Percentiles rank a stretch among this genome's conserved stretches.
These are phyloP conservation scores for Parazoanthus darwini DNA, from an alignment of 92 coral and sea anemone genomes.

Conservation along the genomic window DNA sequence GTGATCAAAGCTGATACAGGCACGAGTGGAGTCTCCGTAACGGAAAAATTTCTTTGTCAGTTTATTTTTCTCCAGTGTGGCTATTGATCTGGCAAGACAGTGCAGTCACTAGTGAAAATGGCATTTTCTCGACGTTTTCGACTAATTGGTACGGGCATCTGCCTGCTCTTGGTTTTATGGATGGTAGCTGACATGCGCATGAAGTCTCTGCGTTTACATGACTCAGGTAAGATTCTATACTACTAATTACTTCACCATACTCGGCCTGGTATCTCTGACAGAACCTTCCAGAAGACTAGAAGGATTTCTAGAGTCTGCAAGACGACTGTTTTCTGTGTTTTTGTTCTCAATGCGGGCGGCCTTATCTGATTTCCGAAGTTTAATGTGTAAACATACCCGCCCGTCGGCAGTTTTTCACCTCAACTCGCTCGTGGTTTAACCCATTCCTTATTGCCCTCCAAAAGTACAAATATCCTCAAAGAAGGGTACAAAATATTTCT, in stretches of 20 bases:
- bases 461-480: not conserved
- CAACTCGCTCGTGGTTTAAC: not conserved
- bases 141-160: slow-evolving; percentile 16
- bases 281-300: not conserved
- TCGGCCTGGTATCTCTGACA: not conserved
- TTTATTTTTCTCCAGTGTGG: not conserved
- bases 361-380: slow-evolving; percentile 23
- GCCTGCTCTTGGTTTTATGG: slow-evolving; percentile 19
- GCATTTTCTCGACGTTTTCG: slow-evolving; percentile 29
- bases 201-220: not conserved
- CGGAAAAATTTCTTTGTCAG: not conserved
- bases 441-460: not conserved
- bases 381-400: slow-evolving; percentile 45
- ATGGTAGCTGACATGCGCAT: slow-evolving; percentile 32
- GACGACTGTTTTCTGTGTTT: not conserved
- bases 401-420: slow-evolving; percentile 15
- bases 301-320: not conserved
- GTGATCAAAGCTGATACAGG: slow-evolving; percentile 1
- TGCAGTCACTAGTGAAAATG: not conserved
- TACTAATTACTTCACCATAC: not conserved
- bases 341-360: slow-evolving; percentile 23
- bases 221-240: slow-evolving; percentile 32
- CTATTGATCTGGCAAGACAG: not conserved
- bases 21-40: not conserved
- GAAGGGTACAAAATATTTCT: not conserved